A percentile compares a stretch with the other conserved stretches of the same genome.
Evolutionary conservation across 2,113 vertebrate genomes (phyloP).

Genomic region (Psephotus haematonotus): DNA sequence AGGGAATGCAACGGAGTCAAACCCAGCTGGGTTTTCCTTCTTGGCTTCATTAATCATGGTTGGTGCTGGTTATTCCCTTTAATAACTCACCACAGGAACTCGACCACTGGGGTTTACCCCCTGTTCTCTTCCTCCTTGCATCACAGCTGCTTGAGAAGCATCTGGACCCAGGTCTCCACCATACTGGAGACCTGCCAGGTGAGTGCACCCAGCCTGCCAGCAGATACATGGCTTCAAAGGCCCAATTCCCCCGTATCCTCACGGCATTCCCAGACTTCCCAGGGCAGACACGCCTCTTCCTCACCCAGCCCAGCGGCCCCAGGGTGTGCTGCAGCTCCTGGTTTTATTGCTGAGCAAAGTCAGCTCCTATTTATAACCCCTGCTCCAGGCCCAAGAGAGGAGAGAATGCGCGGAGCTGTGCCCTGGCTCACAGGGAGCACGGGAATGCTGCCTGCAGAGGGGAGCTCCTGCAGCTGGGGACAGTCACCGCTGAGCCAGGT

Average conservation of each 20-base stretch:
- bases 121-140: background rate
- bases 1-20: rapidly evolving
- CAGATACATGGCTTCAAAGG: background rate
- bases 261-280: background rate
- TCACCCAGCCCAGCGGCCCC: background rate
- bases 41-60: background rate
- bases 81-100: background rate
- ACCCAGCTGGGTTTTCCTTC: background rate
- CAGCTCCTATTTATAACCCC: background rate
- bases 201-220: background rate
- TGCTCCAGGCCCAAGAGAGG: background rate
- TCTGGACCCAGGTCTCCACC: background rate
- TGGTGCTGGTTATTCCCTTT: background rate
- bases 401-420: background rate
- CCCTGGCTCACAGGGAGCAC: background rate
- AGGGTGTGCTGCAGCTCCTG: background rate
- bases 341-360: background rate
- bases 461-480: background rate
- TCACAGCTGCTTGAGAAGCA: background rate
- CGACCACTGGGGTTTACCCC: background rate
- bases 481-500: rapidly evolving
- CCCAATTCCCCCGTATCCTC: background rate
- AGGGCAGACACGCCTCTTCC: background rate
- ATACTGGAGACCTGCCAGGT: background rate
- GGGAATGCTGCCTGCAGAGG: background rate